Percentiles rank a stretch among this genome's conserved stretches.
phyloP scores from a whole-genome alignment of 92 coral and sea anemone genomes.

The Virgularia gustaviana region DNA sequence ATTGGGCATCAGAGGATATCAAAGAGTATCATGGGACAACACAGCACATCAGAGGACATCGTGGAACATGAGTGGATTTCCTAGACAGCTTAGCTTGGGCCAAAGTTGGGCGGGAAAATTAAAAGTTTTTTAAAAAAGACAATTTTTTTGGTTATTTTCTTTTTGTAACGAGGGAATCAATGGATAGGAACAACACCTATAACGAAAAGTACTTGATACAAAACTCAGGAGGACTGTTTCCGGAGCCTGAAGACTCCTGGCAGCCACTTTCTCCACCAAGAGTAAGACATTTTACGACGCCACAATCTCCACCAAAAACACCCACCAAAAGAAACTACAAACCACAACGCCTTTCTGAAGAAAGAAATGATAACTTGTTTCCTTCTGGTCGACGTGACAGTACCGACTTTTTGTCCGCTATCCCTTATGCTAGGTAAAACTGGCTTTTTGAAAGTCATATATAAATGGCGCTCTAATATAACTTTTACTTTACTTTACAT shows the following conservation, averaged over 20 bases:
- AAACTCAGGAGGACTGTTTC: background rate
- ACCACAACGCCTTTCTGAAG: background rate
- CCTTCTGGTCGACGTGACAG: conserved; percentile 7
- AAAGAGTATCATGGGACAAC: no score
- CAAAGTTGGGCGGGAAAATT: conserved; percentile 23
- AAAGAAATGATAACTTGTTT: background rate
- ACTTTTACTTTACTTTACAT: background rate
- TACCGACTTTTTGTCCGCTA: conserved; percentile 31
- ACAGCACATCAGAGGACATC: no score
- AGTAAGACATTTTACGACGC: background rate
- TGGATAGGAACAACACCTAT: conserved; percentile 3
- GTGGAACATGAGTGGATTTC: no score
- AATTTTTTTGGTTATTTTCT: background rate
- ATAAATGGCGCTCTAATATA: background rate
- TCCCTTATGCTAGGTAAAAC: conserved; percentile 35
- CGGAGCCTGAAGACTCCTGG: conserved; percentile 4
- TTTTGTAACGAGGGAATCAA: background rate
- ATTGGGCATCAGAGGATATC: no score
- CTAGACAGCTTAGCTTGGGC: no score
- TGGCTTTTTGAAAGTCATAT: background rate
- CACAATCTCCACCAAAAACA: background rate
- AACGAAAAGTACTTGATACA: background rate
- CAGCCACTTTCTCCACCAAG: conserved; percentile 15
- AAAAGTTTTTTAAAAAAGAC: background rate
- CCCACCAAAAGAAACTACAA: background rate